Evolutionary conservation across 2,113 vertebrate genomes (phyloP).

Genomic region (Platichthys stellatus): DNA sequence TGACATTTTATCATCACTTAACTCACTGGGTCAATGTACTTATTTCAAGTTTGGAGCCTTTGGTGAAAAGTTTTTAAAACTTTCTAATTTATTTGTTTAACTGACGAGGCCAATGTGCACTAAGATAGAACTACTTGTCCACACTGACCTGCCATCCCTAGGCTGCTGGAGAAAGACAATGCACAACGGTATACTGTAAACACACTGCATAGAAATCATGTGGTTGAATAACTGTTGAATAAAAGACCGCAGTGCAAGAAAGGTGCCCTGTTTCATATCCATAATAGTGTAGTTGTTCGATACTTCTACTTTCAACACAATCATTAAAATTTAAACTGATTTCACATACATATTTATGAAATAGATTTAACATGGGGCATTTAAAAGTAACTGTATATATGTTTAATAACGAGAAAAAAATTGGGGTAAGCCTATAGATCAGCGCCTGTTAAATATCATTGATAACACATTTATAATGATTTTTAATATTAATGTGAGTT

Average conservation of each 20-base stretch:
- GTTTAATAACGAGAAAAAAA: too few relatives aligned
- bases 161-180: too few relatives aligned
- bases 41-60: too few relatives aligned
- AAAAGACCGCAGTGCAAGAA: too few relatives aligned
- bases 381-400: too few relatives aligned
- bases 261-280: too few relatives aligned
- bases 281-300: background rate
- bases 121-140: background rate
- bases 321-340: slow-evolving; percentile 9
- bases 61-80: background rate
- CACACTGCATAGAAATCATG: background rate
- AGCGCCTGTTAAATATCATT: background rate
- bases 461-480: slow-evolving; percentile 18
- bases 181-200: background rate
- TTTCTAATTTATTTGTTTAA: background rate
- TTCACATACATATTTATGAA: background rate
- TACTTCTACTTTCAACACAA: background rate
- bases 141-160: too few relatives aligned
- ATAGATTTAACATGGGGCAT: too few relatives aligned
- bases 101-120: background rate
- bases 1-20: too few relatives aligned
- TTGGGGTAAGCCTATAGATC: too few relatives aligned
- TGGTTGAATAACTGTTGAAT: too few relatives aligned
- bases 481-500: slow-evolving; percentile 18
- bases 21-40: too few relatives aligned